These are phyloP conservation scores for Antennarius striatus DNA, from an alignment of 2,113 vertebrate genomes.

Conservation along the genomic window DNA sequence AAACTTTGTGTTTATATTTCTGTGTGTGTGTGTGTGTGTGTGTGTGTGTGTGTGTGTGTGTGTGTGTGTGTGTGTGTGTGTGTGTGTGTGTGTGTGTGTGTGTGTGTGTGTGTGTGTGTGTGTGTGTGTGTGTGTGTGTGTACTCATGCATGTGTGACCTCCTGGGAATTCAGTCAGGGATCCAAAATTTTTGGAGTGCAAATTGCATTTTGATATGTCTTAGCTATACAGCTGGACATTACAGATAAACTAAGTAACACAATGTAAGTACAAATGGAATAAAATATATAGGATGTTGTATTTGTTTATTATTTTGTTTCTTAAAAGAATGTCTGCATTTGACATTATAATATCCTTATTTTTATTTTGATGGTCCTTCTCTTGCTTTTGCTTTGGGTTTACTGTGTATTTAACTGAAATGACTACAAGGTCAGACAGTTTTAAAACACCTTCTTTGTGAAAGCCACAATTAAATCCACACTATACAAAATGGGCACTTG, in stretches of 20 bases:
- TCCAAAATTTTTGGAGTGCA: constrained; percentile 5
- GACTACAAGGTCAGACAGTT: not conserved
- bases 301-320: no score
- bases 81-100: not conserved
- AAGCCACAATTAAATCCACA: not conserved
- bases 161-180: not conserved
- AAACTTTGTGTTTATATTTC: no score
- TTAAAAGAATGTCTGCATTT: no score
- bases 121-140: not conserved
- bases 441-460: no score
- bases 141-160: not conserved
- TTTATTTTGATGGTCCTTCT: no score
- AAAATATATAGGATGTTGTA: no score
- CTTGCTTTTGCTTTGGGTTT: no score
- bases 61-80: not conserved
- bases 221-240: no score
- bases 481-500: no score
- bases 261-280: no score
- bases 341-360: no score
- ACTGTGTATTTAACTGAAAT: not conserved
- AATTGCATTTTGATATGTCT: constrained; percentile 14
- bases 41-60: not conserved
- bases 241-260: no score
- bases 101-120: not conserved
- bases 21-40: not conserved